phyloP scores from a whole-genome alignment of 2,797 vertebrate genomes.

The Meda fulgida region DNA sequence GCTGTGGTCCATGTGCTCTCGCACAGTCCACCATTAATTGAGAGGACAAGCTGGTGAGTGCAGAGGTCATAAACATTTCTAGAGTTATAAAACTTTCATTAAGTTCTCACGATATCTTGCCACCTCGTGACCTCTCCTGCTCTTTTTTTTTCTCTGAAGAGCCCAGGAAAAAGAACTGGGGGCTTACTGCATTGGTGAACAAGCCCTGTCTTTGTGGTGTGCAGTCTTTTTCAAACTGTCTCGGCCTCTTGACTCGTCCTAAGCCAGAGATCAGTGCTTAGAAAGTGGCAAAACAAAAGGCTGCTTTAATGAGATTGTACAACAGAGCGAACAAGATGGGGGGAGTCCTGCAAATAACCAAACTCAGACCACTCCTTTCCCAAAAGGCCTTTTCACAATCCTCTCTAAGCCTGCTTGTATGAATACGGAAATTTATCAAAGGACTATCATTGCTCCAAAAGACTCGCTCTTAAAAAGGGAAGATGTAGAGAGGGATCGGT shows the following conservation, averaged over 20 bases:
- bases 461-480: constrained; percentile 72
- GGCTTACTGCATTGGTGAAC: constrained; percentile 73
- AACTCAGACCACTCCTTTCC: constrained; percentile 73
- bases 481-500: constrained; percentile 72
- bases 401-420: constrained; percentile 76
- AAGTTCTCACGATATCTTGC: constrained; percentile 88
- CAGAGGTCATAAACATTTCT: constrained; percentile 87
- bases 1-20: constrained; percentile 63
- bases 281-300: constrained; percentile 86
- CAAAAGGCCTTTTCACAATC: constrained; percentile 84
- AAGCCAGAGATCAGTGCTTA: constrained; percentile 87
- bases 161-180: constrained; percentile 64
- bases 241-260: constrained; percentile 85
- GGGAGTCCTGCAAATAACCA: constrained; percentile 73
- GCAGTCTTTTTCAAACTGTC: constrained; percentile 84
- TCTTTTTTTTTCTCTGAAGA: constrained; percentile 51
- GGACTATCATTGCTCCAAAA: constrained; percentile 72
- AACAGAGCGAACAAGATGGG: constrained; percentile 75
- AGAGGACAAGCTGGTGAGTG: constrained; percentile 81
- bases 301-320: constrained; percentile 87
- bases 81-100: constrained; percentile 90
- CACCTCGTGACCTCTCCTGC: constrained; percentile 78
- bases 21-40: constrained; percentile 76
- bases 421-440: constrained; percentile 75
- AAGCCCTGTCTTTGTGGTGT: constrained; percentile 81